Conservation (phyloP, 2,888 invertebrate genomes). For the Cephus pulcher region DNA sequence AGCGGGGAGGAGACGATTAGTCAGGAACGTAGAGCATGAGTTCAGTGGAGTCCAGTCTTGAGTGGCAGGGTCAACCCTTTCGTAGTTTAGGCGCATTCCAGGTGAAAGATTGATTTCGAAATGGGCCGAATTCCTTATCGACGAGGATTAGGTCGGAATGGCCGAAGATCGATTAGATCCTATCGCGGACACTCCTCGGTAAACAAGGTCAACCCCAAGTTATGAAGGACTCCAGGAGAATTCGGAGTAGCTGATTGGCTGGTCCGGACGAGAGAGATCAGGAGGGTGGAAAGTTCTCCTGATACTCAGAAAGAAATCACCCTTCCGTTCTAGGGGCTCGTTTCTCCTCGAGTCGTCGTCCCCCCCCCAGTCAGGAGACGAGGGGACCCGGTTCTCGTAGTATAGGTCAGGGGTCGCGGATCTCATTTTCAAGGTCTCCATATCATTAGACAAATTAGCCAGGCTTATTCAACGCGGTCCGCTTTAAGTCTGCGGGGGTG, state of each 20-base stretch:
- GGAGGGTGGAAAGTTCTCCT: not conserved
- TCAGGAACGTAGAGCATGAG: not conserved
- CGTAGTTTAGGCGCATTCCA: not conserved
- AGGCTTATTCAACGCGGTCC: slow-evolving; percentile 54
- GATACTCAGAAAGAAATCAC: not conserved
- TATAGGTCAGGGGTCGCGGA: not conserved
- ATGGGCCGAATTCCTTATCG: not conserved
- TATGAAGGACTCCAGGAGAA: not conserved
- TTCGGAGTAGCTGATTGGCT: not conserved
- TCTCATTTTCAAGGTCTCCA: not conserved
- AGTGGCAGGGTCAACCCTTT: not conserved
- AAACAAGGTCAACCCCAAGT: not conserved
- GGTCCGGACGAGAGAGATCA: not conserved
- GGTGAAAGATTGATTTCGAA: not conserved
- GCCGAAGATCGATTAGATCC: not conserved
- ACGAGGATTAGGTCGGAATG: not conserved
- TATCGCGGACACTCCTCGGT: not conserved
- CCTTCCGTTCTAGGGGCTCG: not conserved
- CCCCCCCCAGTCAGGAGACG: not conserved
- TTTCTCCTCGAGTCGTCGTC: not conserved
- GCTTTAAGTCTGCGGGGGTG: slow-evolving; percentile 60
- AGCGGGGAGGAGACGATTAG: not conserved
- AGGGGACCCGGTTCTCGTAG: not conserved
- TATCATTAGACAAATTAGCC: slow-evolving; percentile 49
- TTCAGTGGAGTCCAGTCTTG: not conserved